Evolutionary conservation across 2,888 invertebrate genomes (phyloP), one percentile per base, ranked within the genome.

Genomic region (Pasiphila rectangulata): DNA sequence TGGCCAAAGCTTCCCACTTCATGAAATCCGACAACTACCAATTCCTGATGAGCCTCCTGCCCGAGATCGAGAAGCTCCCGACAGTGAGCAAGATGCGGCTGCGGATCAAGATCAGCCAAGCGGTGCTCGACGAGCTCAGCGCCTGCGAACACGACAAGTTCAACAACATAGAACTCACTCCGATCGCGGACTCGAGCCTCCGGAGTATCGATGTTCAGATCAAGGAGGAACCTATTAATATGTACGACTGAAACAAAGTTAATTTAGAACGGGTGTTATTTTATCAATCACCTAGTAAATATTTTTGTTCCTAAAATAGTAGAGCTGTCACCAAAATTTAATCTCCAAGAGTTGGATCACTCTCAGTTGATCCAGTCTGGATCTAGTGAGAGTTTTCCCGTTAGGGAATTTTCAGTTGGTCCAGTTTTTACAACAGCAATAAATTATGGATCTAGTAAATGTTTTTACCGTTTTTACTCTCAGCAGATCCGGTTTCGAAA

Each of bases 41-140:
- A 17, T 59, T 56, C 20, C 40, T 59, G 4, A 57, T 59, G 59
- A 59, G 59, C 15, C 38, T 59, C 3, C 39, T 59, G 3, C 59
- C 57, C 0, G 57, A 59, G 19, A 56, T 59, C 54, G 56, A 59
- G 23, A 59, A 54, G 42, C 32, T 59, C 2, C 44, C 50, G 2
- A 27, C 59, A 0, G 16, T 57, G 7, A 48, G 56, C 34, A 59
- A 59, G 36, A 56, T 59, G 56, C 29, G 57, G 29, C 34, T 57
- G 4, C 24, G 59, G 7, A 52, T 48, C 4, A 56, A 53, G 40
- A 56, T 59, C 19, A 57, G 50, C 15, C 48, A 57, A n/a, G 59
- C 56, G 0, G 44, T 59, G 16, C 32, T 54, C 6, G 54, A 57
- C 3, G 59, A 56, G 30, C 38, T 57, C 0, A 21, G 46, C 1